A percentile compares a stretch with the other conserved stretches of the same genome.
Evolutionary conservation across 1,140 invertebrate species (phyloP).

Genomic region (Parapsyche elsis): DNA sequence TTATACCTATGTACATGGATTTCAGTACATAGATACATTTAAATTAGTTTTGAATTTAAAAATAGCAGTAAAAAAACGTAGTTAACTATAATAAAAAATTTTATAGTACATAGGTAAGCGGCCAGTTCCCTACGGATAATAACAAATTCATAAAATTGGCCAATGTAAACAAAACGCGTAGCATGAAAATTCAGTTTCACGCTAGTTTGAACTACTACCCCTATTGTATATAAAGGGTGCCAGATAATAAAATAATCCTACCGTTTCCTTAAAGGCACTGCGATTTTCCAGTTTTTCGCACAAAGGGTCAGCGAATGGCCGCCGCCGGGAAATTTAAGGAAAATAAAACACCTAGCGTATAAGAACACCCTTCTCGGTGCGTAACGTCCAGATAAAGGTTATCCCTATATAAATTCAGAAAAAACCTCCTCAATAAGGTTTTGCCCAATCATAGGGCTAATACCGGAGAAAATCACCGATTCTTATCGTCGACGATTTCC

Average conservation of each 20-base stretch:
- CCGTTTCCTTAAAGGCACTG: slow-evolving; percentile 13
- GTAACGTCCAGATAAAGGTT: neutral
- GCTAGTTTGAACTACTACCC: neutral
- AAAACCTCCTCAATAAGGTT: neutral
- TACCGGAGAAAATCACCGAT: slow-evolving; percentile 40
- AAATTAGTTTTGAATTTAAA: too few relatives aligned
- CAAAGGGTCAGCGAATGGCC: slow-evolving; percentile 41
- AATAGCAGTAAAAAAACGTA: too few relatives aligned
- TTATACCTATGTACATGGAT: too few relatives aligned
- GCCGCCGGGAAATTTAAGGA: neutral
- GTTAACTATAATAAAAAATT: too few relatives aligned
- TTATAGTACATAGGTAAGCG: too few relatives aligned
- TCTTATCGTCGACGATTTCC: slow-evolving; percentile 27
- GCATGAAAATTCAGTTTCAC: neutral
- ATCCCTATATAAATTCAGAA: slow-evolving; percentile 23
- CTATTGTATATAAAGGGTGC: neutral
- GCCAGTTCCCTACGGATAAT: neutral
- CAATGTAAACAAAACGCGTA: neutral
- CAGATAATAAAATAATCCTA: slow-evolving; percentile 40
- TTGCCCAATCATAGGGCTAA: slow-evolving; percentile 33
- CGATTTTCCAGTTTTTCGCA: slow-evolving; percentile 35
- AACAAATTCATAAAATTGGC: neutral
- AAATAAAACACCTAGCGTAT: slow-evolving; percentile 28
- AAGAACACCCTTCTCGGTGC: neutral
- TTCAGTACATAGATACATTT: too few relatives aligned